Evolutionary conservation across 2,888 invertebrate genomes (phyloP), one percentile per base, ranked within the genome.

Genomic region (Quadroppia sp.): DNA sequence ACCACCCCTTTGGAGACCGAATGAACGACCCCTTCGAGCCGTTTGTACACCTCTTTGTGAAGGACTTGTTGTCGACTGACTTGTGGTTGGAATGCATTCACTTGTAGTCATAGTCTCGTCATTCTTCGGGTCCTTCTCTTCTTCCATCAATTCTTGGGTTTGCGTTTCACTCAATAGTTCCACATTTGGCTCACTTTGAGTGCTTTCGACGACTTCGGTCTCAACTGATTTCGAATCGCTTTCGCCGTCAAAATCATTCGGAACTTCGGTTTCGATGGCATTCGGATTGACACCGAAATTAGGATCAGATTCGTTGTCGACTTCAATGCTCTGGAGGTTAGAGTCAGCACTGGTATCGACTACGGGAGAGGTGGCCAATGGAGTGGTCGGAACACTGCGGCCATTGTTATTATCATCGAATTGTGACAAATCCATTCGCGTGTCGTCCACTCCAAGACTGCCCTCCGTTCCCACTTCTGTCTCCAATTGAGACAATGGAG

Each of bases 351-450:
- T n/a, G 30, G n/a, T 56, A 61, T 42, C 36, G 56, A 53, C 45
- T n/a, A n/a, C 53, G 3, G 72, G 56, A 28, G 30, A 50, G 25
- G 1, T 25, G 42, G 72, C 36, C 42, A 72, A 72, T 4, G 72
- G 48, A 45, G 61, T 32, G 32, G 61, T 61, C 30, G 61, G 61
- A 67, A 67, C 40, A 40, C 67, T 67, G 20, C 67, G 20, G 11
- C 67, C 67, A 15, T 67, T 64, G 11, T 56, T 67, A 32, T 61
- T 61, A 15, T 87, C 87, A 78, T 87, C 87, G 77, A 86, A 82
- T 78, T 86, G 86, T 80, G 88, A 86, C 45, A 89, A 85, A 83
- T 90, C 90, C 81, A 90, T 87, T 81, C 89, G 86, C 69, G 89
- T 88, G 82, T 90, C 90, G 82, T 89, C 90, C 85, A 90, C 88